phyloP scores from a whole-genome alignment of 2,797 vertebrate genomes.

The Sebastolobus altivelis region DNA sequence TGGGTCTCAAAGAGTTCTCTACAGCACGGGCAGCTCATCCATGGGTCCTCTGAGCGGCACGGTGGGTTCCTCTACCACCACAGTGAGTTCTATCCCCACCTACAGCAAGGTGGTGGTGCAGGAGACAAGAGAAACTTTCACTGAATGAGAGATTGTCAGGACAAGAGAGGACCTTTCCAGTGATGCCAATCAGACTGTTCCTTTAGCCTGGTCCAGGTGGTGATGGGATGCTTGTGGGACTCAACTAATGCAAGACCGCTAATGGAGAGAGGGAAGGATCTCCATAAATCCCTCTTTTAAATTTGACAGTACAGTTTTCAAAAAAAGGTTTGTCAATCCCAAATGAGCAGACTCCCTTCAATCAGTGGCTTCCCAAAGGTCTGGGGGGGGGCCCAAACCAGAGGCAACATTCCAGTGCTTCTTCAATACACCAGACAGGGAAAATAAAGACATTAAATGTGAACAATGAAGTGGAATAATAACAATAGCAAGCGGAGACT shows the following conservation, averaged over 20 bases:
- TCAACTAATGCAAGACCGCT: neutral
- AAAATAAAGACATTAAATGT: neutral
- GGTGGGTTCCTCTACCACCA: constrained; percentile 31
- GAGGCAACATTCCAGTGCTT: neutral
- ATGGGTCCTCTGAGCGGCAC: constrained; percentile 29
- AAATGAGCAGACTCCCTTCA: neutral
- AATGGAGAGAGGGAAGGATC: neutral
- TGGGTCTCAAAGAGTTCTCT: constrained; percentile 35
- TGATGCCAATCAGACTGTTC: neutral
- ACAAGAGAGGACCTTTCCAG: neutral
- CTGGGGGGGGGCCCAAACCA: neutral
- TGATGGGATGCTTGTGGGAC: constrained; percentile 25
- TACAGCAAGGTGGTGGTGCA: constrained; percentile 63
- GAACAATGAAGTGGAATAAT: neutral
- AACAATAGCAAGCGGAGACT: neutral
- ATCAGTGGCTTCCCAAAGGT: neutral
- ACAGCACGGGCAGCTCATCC: constrained; percentile 31
- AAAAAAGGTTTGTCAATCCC: neutral
- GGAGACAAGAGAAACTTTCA: constrained; percentile 46
- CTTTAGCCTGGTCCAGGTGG: neutral
- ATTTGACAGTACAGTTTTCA: neutral
- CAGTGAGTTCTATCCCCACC: constrained; percentile 11
- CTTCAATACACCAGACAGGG: neutral
- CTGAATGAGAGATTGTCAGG: neutral
- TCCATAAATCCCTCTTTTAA: neutral